These are phyloP conservation scores for Corydoras maculifer DNA, from an alignment of 2,113 vertebrate genomes.

Conservation along the genomic window DNA sequence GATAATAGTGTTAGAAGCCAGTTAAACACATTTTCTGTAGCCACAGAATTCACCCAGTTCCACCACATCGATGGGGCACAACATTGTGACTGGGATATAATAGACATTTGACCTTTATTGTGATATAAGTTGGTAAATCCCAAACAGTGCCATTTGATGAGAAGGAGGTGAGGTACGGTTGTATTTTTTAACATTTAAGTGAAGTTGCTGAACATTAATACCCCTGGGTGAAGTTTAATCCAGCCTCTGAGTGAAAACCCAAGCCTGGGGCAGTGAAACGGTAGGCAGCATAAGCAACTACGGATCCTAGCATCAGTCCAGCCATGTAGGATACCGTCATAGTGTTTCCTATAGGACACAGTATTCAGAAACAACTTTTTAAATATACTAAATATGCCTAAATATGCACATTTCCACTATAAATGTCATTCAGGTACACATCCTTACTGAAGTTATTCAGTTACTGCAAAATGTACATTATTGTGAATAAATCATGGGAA, in stretches of 20 bases:
- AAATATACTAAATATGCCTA: not conserved
- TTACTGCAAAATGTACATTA: not conserved
- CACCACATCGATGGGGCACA: not conserved
- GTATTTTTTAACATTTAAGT: constrained; percentile 11
- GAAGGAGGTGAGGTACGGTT: constrained; percentile 6
- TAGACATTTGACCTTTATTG: constrained; percentile 15
- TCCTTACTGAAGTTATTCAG: not conserved
- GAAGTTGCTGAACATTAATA: constrained; percentile 57
- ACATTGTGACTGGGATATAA: constrained; percentile 8
- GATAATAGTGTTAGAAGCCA: no score
- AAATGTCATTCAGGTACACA: not conserved
- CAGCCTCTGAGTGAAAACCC: constrained; percentile 52
- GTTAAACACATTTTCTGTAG: no score
- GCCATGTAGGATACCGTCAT: constrained; percentile 99
- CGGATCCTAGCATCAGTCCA: constrained; percentile 86
- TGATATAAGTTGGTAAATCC: constrained; percentile 19
- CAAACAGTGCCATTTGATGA: constrained; percentile 25
- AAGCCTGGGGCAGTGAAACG: constrained; percentile 74
- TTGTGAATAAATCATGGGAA: no score
- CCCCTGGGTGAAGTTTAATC: constrained; percentile 58
- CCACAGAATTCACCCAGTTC: no score
- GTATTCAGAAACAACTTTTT: not conserved
- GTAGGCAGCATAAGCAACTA: constrained; percentile 88
- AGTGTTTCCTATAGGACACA: constrained; percentile 78
- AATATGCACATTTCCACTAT: not conserved